A percentile compares a stretch with the other conserved stretches of the same genome.
Evolutionary conservation across 2,888 invertebrate genomes (phyloP).

Genomic region (Synergus gifuensis): DNA sequence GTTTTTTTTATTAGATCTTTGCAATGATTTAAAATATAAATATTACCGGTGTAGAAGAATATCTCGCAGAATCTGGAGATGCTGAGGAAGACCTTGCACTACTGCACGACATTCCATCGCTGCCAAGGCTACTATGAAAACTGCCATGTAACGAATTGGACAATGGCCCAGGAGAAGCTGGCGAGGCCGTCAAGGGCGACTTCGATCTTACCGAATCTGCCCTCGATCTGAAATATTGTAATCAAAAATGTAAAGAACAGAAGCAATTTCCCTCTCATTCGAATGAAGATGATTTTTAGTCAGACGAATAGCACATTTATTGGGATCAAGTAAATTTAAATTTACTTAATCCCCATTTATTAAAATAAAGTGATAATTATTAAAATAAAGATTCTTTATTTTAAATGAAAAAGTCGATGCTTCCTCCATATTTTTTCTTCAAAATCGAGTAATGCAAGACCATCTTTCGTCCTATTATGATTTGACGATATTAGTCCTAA

Average conservation of each 20-base stretch:
- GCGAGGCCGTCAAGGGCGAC: constrained; percentile 74
- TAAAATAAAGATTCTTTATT: too few species aligned
- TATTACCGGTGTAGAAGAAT: constrained; percentile 73
- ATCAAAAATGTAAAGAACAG: neutral
- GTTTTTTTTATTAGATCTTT: too few species aligned
- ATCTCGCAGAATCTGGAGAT: constrained; percentile 75
- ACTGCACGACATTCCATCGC: constrained; percentile 76
- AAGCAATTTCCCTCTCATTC: neutral
- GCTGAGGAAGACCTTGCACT: constrained; percentile 76
- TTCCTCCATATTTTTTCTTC: too few species aligned
- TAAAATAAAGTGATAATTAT: too few species aligned
- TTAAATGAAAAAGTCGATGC: too few species aligned
- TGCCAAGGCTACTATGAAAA: constrained; percentile 76
- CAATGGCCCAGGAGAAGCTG: constrained; percentile 72
- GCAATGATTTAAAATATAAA: neutral
- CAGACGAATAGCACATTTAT: neutral
- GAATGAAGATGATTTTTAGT: constrained; percentile 20
- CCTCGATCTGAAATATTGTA: constrained; percentile 69
- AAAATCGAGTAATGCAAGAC: too few species aligned
- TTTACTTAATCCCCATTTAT: too few species aligned
- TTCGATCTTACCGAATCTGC: constrained; percentile 76
- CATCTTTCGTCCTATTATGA: too few species aligned
- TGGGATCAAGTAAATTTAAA: too few species aligned
- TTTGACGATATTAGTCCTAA: too few species aligned
- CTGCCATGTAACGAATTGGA: constrained; percentile 75